Evolutionary conservation across 2,888 invertebrate species (phyloP), one percentile per base, ranked within the genome.

Genomic region (Tyria jacobaeae): DNA sequence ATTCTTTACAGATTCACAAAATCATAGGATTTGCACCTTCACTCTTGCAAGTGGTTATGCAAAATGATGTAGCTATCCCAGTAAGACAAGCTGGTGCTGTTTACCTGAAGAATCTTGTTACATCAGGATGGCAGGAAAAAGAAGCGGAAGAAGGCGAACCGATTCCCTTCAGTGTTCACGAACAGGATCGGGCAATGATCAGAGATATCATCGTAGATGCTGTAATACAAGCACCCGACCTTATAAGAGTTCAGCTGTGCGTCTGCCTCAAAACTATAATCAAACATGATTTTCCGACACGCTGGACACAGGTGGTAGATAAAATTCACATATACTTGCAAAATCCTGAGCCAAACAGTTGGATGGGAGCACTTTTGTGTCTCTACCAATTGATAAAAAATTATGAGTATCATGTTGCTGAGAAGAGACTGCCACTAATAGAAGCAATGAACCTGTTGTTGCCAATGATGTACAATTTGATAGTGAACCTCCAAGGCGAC

Each of bases 1-100:
- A 27, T 60, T 48, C 44, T 27, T 90, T 91, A 57, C 87, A 94
- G 92, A 89, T 93, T 57, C 91, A 94, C 72, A 92, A 92, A 95
- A 99, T 99, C 70, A 98, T 99, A 87, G 99, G 99, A 27, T 99
- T 99, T 94, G 97, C 98, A 57, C 99, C 99, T 56, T 96, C 97
- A 53, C 94, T 99, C 64, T 94, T 99, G 57, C 98, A 99, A 95
- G 97, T 99, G 67, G 97, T 99, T 60, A 98, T 99, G 98, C 96
- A 96, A 89, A 96, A 96, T 80, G 98, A 98, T 76, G 95, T 98
- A 52, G 97, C 98, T 69, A 96, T 98, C 95, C 97, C 99, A 70
- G 97, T 99, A 0, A 94, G 99, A 70, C 99, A 99, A 94, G 99
- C 99, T 70, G 98, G 98, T 79, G 99, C 97, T 44, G 98, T 99